A percentile compares a stretch with the other conserved stretches of the same genome.
Evolutionary conservation across 2,797 vertebrate genomes (phyloP).

Genomic region (Alosa sapidissima): DNA sequence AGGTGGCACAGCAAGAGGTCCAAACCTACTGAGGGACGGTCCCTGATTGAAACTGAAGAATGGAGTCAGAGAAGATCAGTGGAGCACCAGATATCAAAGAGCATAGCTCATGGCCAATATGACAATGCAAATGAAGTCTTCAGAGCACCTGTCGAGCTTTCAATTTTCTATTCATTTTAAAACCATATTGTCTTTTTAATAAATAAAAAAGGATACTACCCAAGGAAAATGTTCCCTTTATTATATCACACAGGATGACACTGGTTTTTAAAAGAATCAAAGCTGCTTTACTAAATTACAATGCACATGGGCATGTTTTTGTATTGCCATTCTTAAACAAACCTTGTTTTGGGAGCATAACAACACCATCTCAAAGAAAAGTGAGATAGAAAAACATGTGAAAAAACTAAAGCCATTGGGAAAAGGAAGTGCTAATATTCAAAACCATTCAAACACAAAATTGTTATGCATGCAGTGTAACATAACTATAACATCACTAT

Average conservation of each 20-base stretch:
- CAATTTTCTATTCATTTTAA: not conserved
- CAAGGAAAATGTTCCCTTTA: not conserved
- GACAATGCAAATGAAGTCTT: not conserved
- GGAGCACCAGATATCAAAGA: not conserved
- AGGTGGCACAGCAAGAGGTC: slow-evolving; percentile 85
- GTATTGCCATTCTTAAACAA: not conserved
- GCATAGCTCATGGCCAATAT: not conserved
- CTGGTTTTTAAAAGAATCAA: not conserved
- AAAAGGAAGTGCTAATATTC: slow-evolving; percentile 7
- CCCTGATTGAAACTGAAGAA: not conserved
- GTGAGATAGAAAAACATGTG: not conserved
- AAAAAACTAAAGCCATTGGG: not conserved
- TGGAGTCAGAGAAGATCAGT: not conserved
- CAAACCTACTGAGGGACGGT: slow-evolving; percentile 68
- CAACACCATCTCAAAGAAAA: not conserved
- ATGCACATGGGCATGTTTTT: not conserved
- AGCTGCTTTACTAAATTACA: not conserved
- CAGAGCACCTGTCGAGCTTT: not conserved
- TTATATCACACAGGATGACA: not conserved
- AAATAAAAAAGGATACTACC: not conserved
- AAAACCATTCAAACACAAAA: slow-evolving; percentile 13
- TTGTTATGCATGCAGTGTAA: slow-evolving; percentile 2
- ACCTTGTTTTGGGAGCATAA: not conserved
- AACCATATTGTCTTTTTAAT: not conserved
- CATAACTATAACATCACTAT: not conserved